Conservation (phyloP, 1,140 invertebrate species). For the Drosophila varians region DNA sequence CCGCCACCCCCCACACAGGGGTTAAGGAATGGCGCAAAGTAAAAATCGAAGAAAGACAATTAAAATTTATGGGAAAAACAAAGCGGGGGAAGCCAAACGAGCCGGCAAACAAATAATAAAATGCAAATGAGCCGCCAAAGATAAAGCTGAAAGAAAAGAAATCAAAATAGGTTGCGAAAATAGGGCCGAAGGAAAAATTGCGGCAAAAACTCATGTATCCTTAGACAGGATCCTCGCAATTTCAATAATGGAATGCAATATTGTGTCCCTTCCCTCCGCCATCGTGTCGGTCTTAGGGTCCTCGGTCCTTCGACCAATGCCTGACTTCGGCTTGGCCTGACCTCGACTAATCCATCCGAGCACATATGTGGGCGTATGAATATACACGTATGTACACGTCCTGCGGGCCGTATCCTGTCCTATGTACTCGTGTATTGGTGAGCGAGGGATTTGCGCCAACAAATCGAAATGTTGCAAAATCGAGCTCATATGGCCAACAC, state of each 20-base stretch:
- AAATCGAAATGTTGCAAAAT: slow-evolving; percentile 82
- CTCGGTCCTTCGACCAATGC: slow-evolving; percentile 46
- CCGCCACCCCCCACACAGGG: slow-evolving; percentile 15
- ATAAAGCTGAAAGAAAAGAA: slow-evolving; percentile 13
- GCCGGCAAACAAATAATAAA: slow-evolving; percentile 46
- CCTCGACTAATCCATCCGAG: slow-evolving; percentile 57
- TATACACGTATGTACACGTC: slow-evolving; percentile 20
- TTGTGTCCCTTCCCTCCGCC: slow-evolving; percentile 9
- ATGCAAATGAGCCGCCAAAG: slow-evolving; percentile 39
- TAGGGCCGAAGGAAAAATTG: not conserved
- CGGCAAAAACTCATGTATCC: too few species aligned
- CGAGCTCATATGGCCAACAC: slow-evolving; percentile 64
- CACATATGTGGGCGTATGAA: slow-evolving; percentile 75
- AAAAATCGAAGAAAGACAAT: slow-evolving; percentile 79
- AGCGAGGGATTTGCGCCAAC: slow-evolving; percentile 59
- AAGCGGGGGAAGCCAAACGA: slow-evolving; percentile 47
- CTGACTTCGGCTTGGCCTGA: slow-evolving; percentile 25
- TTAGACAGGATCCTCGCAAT: not conserved
- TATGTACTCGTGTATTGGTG: slow-evolving; percentile 37
- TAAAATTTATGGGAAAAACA: slow-evolving; percentile 70
- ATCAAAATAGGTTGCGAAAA: slow-evolving; percentile 54
- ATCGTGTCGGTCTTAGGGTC: slow-evolving; percentile 1
- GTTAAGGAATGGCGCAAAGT: slow-evolving; percentile 46
- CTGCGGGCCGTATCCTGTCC: slow-evolving; percentile 30
- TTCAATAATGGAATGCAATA: not conserved